Evolutionary conservation across 2,113 vertebrate genomes (phyloP).

Genomic region (Silurus glanis): DNA sequence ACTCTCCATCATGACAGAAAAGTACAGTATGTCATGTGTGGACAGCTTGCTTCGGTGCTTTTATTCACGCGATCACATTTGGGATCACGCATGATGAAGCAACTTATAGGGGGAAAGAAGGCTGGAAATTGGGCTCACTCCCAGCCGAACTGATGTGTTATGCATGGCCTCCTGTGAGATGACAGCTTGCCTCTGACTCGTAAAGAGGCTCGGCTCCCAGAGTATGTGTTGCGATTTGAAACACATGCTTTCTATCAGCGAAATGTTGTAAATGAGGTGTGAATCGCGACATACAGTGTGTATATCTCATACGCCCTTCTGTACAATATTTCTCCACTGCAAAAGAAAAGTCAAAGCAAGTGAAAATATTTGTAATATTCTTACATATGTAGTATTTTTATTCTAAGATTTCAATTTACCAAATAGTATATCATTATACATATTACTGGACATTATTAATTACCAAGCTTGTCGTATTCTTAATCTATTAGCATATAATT

Average conservation of each 20-base stretch:
- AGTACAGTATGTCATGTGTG: conserved; percentile 8
- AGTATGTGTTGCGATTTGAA: conserved; percentile 23
- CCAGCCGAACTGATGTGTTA: conserved; percentile 6
- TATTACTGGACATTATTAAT: no score
- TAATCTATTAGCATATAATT: no score
- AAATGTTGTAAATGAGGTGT: conserved; percentile 42
- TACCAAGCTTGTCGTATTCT: no score
- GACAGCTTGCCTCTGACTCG: conserved; percentile 16
- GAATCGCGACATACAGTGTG: conserved; percentile 19
- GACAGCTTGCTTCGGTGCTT: conserved; percentile 25
- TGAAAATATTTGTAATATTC: no score
- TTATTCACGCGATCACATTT: conserved; percentile 10
- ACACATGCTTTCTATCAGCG: conserved; percentile 38
- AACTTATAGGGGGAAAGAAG: not conserved
- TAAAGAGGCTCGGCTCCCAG: not conserved
- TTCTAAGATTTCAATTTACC: no score
- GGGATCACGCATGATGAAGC: not conserved
- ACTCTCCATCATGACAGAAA: conserved; percentile 4
- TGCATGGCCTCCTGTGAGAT: conserved; percentile 19
- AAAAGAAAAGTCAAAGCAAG: no score
- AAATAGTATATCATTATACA: no score
- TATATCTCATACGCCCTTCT: conserved; percentile 11
- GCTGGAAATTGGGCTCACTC: not conserved
- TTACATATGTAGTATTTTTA: no score
- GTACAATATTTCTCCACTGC: conserved; percentile 11